Evolutionary conservation across 2,797 vertebrate species (phyloP).

Genomic region (Coregonus suidteri): DNA sequence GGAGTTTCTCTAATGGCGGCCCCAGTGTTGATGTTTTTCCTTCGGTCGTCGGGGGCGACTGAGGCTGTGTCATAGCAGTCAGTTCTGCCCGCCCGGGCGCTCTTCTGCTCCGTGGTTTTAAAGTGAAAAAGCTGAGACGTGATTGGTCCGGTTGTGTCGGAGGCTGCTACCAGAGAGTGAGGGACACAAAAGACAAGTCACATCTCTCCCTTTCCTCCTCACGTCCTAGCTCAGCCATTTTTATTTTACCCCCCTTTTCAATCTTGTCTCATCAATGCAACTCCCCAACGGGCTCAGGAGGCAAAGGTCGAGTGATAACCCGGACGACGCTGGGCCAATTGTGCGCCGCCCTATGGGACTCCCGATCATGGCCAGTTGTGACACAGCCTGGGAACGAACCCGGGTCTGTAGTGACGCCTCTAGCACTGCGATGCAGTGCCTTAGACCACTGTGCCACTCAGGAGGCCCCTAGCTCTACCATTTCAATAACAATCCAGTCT

Average conservation of each 20-base stretch:
- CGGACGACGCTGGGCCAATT: no score
- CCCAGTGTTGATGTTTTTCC: constrained; percentile 12
- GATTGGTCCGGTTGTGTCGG: constrained; percentile 47
- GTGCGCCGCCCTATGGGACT: no score
- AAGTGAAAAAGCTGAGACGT: constrained; percentile 36
- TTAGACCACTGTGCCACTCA: no score
- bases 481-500: constrained; percentile 51
- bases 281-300: no score
- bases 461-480: no score
- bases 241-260: no score
- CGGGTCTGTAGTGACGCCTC: no score
- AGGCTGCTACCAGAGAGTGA: constrained; percentile 11
- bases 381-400: no score
- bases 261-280: no score
- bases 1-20: constrained; percentile 24
- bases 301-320: no score
- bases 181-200: neutral
- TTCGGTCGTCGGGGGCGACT: constrained; percentile 42
- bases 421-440: no score
- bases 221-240: constrained; percentile 2
- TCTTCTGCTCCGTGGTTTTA: constrained; percentile 7
- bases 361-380: no score
- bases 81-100: constrained; percentile 34
- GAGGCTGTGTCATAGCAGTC: constrained; percentile 45
- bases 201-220: neutral